These are phyloP conservation scores for Mastacembelus armatus DNA, from an alignment of 2,797 vertebrate species.

Conservation along the genomic window DNA sequence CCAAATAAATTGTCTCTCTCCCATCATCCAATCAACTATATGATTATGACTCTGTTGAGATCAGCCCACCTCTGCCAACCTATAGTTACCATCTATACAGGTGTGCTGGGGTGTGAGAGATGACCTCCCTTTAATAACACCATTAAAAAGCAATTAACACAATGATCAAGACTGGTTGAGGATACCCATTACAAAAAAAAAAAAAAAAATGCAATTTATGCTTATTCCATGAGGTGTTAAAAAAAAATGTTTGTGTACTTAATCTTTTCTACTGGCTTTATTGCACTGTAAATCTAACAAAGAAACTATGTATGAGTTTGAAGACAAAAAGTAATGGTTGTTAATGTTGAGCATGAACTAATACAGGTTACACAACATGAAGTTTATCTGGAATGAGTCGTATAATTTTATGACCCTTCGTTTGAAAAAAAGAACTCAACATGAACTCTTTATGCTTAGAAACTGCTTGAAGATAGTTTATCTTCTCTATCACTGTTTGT, in stretches of 20 bases:
- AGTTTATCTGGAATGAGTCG: too few species aligned
- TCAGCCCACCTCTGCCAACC: conserved; percentile 45
- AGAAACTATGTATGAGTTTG: neutral
- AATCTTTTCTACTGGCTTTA: conserved; percentile 21
- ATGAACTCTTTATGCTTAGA: conserved; percentile 15
- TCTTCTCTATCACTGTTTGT: conserved; percentile 22
- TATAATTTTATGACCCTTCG: too few species aligned
- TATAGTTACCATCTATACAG: conserved; percentile 70
- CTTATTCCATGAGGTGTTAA: conserved; percentile 29
- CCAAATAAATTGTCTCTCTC: conserved; percentile 38
- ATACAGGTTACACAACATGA: neutral
- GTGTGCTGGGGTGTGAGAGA: conserved; percentile 78
- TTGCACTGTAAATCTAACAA: conserved; percentile 5
- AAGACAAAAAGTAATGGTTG: neutral
- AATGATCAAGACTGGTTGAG: conserved; percentile 68
- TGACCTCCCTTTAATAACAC: conserved; percentile 80
- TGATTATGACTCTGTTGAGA: conserved; percentile 62
- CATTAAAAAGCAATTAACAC: conserved; percentile 87
- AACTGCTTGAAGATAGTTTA: conserved; percentile 48
- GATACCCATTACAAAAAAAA: conserved; percentile 57
- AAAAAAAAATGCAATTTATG: conserved; percentile 40
- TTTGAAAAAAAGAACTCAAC: neutral
- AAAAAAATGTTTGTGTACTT: conserved; percentile 25
- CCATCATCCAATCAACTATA: conserved; percentile 67
- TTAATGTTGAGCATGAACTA: too few species aligned